phyloP scores from a whole-genome alignment of 2,797 vertebrate species.

The Numenius phaeopus region DNA sequence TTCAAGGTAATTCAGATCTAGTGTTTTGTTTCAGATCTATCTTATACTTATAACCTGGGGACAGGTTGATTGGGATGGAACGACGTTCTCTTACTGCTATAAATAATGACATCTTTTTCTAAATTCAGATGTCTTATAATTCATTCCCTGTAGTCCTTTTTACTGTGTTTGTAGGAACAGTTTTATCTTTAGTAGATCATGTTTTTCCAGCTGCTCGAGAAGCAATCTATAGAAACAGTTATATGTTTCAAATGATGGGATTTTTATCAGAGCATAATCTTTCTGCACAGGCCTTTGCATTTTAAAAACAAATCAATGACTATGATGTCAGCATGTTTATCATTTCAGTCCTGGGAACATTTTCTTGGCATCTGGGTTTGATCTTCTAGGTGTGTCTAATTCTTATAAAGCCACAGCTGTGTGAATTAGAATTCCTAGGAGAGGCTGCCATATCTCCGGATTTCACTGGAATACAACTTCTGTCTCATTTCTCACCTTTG shows the following conservation, averaged over 20 bases:
- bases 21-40: background rate
- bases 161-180: constrained; percentile 1
- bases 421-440: constrained; percentile 53
- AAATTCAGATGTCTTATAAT: constrained; percentile 31
- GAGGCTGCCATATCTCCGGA: background rate
- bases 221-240: constrained; percentile 38
- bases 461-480: constrained; percentile 25
- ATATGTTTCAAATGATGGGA: constrained; percentile 19
- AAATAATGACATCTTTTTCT: constrained; percentile 25
- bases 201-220: constrained; percentile 71
- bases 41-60: background rate
- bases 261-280: constrained; percentile 71
- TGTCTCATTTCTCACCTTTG: constrained; percentile 60
- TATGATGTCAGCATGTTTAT: constrained; percentile 73
- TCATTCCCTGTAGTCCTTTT: background rate
- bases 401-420: constrained; percentile 68
- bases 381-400: constrained; percentile 77
- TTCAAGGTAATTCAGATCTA: background rate
- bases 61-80: constrained; percentile 5
- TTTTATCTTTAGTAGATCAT: constrained; percentile 32
- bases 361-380: constrained; percentile 69
- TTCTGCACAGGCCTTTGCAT: constrained; percentile 40
- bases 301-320: constrained; percentile 68
- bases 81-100: background rate
- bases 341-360: constrained; percentile 73